Base-by-base conservation (phyloP, 2,888 invertebrate species). In the Molorchus minor region DNA sequence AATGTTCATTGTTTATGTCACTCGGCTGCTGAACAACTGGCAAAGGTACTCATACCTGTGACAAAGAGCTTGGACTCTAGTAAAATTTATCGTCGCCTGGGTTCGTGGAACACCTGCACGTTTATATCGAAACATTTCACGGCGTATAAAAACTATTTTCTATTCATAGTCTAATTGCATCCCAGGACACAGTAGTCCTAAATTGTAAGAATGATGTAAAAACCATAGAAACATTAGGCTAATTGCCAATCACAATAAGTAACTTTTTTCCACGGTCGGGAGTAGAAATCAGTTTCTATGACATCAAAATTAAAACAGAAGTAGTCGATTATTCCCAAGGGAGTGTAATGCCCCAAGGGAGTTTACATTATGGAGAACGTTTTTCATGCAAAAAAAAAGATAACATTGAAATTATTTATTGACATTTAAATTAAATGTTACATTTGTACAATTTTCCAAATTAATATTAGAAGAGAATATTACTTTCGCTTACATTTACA, bases 81-180 rank as follows among this genome's bases (percentile, higher is more conserved):
- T n/a, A n/a, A n/a, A 56, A 56, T 46, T 44, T 45, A 33, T 41
- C 15, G 43, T 43, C 47, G 15, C 40, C 43, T 46, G 49, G 33
- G 36, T 38, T 29, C 52, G 52, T 52, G 52, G 57, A 51, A 56
- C 56, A 56, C 56, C 56, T 56, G 56, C 56, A 56, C 35, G 19
- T 38, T 36, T 38, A 56, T 56, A 56, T 56, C 56, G 33, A n/a
- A 56, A 56, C 30, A 56, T 56, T 56, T 56, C 40, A 47, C 40
- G 30, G 13, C 47, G 41, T 15, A 36, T 17, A 49, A n/a, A 16
- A 20, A 35, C 44, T 13, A 45, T 7, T 17, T 30, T 25, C 36
- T 10, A 20, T 46, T 46, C 46, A 56, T 40, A 17, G 40, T 45
- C 15, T 12, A 19, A 12, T 16, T 10, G 19, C 45, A 8, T 8